Conservation (phyloP, 2,888 invertebrate genomes). For the Tetropium fuscum region DNA sequence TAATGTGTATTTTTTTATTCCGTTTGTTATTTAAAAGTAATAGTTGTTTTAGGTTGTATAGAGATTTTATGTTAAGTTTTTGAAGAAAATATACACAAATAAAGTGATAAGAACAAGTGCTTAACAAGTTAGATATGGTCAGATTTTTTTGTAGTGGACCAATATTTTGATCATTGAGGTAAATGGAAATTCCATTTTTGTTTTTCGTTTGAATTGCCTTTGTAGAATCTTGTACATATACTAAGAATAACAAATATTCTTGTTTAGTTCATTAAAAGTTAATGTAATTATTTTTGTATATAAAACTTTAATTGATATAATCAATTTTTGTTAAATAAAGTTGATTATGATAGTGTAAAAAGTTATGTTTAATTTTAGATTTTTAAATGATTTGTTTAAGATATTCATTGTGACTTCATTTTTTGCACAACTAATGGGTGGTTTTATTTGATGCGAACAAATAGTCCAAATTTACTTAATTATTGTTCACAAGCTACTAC, state of each 20-base stretch:
- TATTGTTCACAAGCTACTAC: conserved; percentile 25
- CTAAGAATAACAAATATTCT: conserved; percentile 15
- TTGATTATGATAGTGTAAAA: conserved; percentile 31
- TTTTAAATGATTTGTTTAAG: conserved; percentile 34
- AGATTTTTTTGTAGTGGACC: conserved; percentile 60
- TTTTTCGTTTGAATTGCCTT: conserved; percentile 27
- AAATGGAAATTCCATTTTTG: conserved; percentile 35
- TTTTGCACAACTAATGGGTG: conserved; percentile 32
- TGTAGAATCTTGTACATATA: conserved; percentile 30
- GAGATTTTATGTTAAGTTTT: conserved; percentile 16
- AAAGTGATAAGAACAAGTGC: conserved; percentile 52
- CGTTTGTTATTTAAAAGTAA: conserved; percentile 6
- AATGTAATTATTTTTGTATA: conserved; percentile 44
- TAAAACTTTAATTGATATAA: conserved; percentile 31
- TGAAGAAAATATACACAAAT: conserved; percentile 18
- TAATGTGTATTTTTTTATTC: not conserved
- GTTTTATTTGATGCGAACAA: conserved; percentile 27
- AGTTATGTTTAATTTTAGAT: conserved; percentile 38
- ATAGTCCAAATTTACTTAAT: conserved; percentile 33
- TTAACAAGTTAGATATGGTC: conserved; percentile 52
- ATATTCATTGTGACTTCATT: conserved; percentile 20
- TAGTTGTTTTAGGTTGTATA: conserved; percentile 13
- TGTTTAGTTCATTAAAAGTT: conserved; percentile 27
- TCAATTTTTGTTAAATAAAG: conserved; percentile 28
- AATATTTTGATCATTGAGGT: conserved; percentile 40